Conservation (phyloP, 2,888 invertebrate species). For the Pimpla rufipes region DNA sequence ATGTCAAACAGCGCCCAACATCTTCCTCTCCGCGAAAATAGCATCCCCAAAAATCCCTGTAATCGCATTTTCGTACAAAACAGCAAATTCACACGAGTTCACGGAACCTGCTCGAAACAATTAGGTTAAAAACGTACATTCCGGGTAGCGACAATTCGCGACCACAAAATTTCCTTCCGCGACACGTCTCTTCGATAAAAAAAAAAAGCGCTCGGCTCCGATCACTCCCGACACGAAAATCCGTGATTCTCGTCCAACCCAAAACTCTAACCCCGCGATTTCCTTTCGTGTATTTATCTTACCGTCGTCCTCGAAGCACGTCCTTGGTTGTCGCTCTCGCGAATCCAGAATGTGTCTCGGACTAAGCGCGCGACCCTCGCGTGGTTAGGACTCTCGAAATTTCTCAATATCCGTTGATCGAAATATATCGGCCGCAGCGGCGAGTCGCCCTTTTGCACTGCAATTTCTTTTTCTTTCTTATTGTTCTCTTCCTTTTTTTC, state of each 20-base stretch:
- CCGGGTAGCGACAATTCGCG: too few relatives aligned
- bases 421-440: constrained; percentile 4
- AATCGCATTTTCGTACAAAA: too few relatives aligned
- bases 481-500: background rate
- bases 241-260: background rate
- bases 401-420: constrained; percentile 24
- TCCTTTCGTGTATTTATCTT: background rate
- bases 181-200: background rate
- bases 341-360: too few relatives aligned
- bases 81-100: too few relatives aligned
- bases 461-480: background rate
- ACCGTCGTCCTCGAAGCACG: constrained; percentile 6
- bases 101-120: too few relatives aligned
- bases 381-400: constrained; percentile 1
- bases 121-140: too few relatives aligned
- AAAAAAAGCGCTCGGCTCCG: background rate
- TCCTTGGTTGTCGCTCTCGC: background rate
- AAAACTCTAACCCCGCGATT: background rate
- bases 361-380: background rate
- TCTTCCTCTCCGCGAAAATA: too few relatives aligned
- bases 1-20: too few relatives aligned
- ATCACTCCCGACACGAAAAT: background rate
- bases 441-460: constrained; percentile 14
- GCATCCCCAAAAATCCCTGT: too few relatives aligned
- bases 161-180: background rate